Percentiles rank a stretch among this genome's conserved stretches.
phyloP scores from a whole-genome alignment of 2,888 invertebrate species.

The Phaedon cochleariae region DNA sequence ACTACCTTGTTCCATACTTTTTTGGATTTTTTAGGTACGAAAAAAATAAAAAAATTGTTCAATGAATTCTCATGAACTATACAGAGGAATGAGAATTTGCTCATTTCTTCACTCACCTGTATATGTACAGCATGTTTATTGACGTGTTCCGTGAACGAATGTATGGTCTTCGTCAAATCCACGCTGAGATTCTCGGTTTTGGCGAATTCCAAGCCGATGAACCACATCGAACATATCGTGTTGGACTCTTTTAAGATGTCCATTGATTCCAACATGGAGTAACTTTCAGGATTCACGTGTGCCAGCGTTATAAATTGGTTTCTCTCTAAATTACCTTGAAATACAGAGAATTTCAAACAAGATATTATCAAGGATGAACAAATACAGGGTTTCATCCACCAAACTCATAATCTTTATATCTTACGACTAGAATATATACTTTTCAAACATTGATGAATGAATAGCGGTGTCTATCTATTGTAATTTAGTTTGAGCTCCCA shows the following conservation, averaged over 20 bases:
- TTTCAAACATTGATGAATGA: too few relatives aligned
- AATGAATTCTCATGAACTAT: too few relatives aligned
- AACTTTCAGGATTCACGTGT: constrained; percentile 95
- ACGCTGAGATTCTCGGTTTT: constrained; percentile 85
- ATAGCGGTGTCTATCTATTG: too few relatives aligned
- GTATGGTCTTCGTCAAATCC: constrained; percentile 93
- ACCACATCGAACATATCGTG: constrained; percentile 91
- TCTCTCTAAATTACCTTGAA: constrained; percentile 82
- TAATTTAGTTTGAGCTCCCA: too few relatives aligned
- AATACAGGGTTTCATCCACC: too few relatives aligned
- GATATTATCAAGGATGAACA: too few relatives aligned
- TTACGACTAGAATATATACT: too few relatives aligned
- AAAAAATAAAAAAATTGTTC: too few relatives aligned
- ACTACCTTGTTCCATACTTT: too few relatives aligned
- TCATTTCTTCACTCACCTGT: constrained; percentile 67
- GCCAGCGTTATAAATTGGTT: constrained; percentile 92
- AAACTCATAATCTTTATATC: too few relatives aligned
- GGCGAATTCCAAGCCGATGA: constrained; percentile 93
- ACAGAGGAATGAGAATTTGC: too few relatives aligned
- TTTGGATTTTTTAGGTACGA: too few relatives aligned
- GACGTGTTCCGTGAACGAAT: constrained; percentile 88
- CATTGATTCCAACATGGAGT: constrained; percentile 66
- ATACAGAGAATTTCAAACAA: background rate
- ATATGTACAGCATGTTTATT: constrained; percentile 77
- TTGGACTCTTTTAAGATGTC: constrained; percentile 62